phyloP scores from a whole-genome alignment of 2,113 vertebrate genomes.

The Poecilia latipinna region DNA sequence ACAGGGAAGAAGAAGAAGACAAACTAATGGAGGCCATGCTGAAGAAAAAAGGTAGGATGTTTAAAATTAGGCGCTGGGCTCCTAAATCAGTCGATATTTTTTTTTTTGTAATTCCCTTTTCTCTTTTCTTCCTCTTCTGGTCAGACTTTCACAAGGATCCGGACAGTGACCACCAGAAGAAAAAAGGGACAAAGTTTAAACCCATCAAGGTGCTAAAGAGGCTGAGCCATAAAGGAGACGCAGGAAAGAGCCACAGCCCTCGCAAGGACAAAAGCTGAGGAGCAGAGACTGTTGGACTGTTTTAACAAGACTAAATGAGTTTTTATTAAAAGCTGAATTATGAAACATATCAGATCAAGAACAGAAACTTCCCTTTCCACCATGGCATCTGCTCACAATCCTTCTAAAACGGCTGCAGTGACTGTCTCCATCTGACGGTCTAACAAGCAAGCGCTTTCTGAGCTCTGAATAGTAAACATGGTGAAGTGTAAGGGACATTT shows the following conservation, averaged over 20 bases:
- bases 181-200: conserved; percentile 93
- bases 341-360: background rate
- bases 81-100: background rate
- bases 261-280: conserved; percentile 87
- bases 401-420: conserved; percentile 13
- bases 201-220: conserved; percentile 93
- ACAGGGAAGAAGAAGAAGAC: conserved; percentile 97
- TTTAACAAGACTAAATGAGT: conserved; percentile 23
- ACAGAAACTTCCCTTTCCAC: conserved; percentile 13
- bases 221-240: conserved; percentile 87
- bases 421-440: conserved; percentile 25
- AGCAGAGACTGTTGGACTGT: conserved; percentile 11
- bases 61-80: background rate
- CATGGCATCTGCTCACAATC: background rate
- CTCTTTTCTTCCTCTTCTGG: background rate
- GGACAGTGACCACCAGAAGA: conserved; percentile 83
- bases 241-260: conserved; percentile 83
- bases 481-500: conserved; percentile 8
- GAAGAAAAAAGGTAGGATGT: conserved; percentile 89
- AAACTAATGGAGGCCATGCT: conserved; percentile 95
- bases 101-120: background rate
- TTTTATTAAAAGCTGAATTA: background rate
- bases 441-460: conserved; percentile 37
- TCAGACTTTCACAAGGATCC: conserved; percentile 91
- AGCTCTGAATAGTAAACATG: conserved; percentile 13